Evolutionary conservation across 2,113 vertebrate genomes (phyloP).

Genomic region (Pantherophis guttatus): DNA sequence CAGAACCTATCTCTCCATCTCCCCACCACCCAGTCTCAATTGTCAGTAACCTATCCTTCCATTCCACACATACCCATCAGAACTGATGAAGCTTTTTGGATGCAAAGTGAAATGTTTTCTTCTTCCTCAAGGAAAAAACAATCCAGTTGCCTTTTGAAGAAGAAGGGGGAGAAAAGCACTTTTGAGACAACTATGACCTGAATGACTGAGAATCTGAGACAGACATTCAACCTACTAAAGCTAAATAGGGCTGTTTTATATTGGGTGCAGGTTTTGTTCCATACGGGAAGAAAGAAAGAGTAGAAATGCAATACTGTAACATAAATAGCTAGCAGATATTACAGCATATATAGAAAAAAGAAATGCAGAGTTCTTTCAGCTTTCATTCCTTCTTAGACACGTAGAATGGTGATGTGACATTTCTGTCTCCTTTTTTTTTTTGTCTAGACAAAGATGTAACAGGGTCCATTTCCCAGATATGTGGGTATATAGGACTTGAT

Average conservation of each 20-base stretch:
- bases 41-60: background rate
- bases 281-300: background rate
- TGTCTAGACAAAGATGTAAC: constrained; percentile 69
- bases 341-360: background rate
- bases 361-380: background rate
- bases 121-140: background rate
- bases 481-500: constrained; percentile 92
- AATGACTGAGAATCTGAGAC: background rate
- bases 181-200: background rate
- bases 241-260: background rate
- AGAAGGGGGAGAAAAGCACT: background rate
- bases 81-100: background rate
- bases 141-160: background rate
- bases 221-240: background rate
- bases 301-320: background rate
- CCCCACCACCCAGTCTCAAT: background rate
- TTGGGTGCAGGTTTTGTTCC: background rate
- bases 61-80: background rate
- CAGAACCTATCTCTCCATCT: background rate
- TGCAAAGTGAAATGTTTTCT: background rate
- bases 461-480: constrained; percentile 71
- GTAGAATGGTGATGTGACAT: background rate
- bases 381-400: background rate
- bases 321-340: no score
- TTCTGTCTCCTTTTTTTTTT: background rate